phyloP scores from a whole-genome alignment of 2,888 invertebrate genomes.

The Melitaea athalia region DNA sequence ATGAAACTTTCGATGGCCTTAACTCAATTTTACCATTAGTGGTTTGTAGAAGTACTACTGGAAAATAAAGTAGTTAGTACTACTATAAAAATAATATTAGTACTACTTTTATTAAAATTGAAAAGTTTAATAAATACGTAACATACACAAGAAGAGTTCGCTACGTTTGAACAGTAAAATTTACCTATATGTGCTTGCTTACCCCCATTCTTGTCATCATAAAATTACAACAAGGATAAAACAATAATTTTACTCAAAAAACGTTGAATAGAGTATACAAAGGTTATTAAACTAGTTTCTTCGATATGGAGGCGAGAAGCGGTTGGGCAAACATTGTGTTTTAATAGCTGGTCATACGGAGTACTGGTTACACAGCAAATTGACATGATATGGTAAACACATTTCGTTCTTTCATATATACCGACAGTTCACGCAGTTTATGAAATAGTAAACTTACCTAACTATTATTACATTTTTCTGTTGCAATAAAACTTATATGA shows the following conservation, averaged over 20 bases:
- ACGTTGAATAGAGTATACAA: slow-evolving; percentile 23
- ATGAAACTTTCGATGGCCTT: too few species aligned
- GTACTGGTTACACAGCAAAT: slow-evolving; percentile 46
- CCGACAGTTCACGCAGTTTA: slow-evolving; percentile 34
- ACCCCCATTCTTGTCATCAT: too few species aligned
- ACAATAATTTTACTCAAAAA: neutral
- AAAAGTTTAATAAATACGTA: too few species aligned
- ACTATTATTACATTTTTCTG: neutral
- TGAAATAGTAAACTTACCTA: slow-evolving; percentile 5
- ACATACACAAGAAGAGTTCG: too few species aligned
- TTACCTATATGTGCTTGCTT: too few species aligned
- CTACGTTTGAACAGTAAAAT: too few species aligned
- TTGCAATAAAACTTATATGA: neutral
- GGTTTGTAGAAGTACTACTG: too few species aligned
- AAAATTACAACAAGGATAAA: neutral
- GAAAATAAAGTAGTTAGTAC: too few species aligned
- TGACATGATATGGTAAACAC: slow-evolving; percentile 61
- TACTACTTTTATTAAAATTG: too few species aligned
- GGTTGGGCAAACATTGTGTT: slow-evolving; percentile 63
- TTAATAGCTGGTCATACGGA: slow-evolving; percentile 59
- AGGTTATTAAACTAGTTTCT: slow-evolving; percentile 24
- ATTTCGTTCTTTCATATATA: slow-evolving; percentile 52
- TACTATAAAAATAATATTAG: too few species aligned
- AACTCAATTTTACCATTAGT: too few species aligned
- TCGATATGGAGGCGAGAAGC: slow-evolving; percentile 47